phyloP scores from a whole-genome alignment of 2,113 vertebrate species.

The Perca fluviatilis region DNA sequence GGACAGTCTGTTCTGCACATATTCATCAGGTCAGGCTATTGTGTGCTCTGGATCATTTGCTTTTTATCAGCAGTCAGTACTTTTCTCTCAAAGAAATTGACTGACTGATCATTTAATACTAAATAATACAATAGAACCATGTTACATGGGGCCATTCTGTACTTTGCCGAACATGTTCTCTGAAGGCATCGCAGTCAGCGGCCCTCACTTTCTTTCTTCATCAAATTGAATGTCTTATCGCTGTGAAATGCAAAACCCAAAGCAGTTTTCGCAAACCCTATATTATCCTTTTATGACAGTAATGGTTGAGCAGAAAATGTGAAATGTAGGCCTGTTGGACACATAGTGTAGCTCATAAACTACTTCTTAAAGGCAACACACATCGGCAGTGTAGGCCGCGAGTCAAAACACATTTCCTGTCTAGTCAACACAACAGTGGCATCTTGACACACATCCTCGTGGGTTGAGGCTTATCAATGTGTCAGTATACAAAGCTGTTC shows the following conservation, averaged over 20 bases:
- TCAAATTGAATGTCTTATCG: slow-evolving; percentile 27
- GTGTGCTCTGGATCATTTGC: not conserved
- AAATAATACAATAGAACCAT: not conserved
- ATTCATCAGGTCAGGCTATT: slow-evolving; percentile 12
- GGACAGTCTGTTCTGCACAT: slow-evolving; percentile 7
- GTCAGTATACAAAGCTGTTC: not conserved
- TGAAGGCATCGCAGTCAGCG: slow-evolving; percentile 14
- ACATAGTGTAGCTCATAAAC: not conserved
- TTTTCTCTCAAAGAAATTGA: slow-evolving; percentile 7
- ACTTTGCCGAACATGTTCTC: slow-evolving; percentile 4
- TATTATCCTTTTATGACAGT: not conserved
- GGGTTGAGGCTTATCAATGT: not conserved
- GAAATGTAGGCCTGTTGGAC: not conserved
- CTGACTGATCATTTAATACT: slow-evolving; percentile 13
- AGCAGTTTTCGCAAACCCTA: not conserved
- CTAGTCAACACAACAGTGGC: not conserved
- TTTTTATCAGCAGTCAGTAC: slow-evolving; percentile 11
- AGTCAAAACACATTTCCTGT: not conserved
- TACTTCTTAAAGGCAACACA: not conserved
- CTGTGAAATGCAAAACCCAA: not conserved
- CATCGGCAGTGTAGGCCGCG: not conserved
- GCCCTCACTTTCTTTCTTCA: not conserved
- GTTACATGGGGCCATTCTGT: not conserved
- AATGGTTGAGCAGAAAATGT: not conserved
- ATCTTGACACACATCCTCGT: not conserved